Conservation (phyloP, 2,797 vertebrate genomes). For the Threskiornis aethiopicus region DNA sequence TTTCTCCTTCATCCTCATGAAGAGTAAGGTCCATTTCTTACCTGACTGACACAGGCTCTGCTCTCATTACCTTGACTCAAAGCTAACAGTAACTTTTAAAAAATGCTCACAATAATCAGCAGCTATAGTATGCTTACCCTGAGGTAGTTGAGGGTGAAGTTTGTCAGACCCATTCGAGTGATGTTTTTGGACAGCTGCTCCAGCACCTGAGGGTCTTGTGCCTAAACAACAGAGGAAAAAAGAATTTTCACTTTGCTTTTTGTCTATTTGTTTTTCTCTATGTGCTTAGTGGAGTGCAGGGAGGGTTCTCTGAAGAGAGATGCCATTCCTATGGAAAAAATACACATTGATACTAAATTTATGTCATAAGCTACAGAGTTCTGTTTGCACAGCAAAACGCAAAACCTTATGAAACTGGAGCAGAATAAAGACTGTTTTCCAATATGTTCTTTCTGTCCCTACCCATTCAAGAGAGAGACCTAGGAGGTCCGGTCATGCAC, state of each 20-base stretch:
- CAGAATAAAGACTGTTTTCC: background rate
- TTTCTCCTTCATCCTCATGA: background rate
- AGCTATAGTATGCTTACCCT: conserved; percentile 84
- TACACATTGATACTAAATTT: background rate
- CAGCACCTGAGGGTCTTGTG: conserved; percentile 99
- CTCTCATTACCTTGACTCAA: conserved; percentile 33
- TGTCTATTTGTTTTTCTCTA: background rate
- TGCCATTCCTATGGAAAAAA: background rate
- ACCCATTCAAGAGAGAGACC: background rate
- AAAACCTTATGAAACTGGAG: background rate
- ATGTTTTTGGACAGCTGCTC: conserved; percentile 99
- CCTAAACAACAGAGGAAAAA: conserved; percentile 75
- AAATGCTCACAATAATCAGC: conserved; percentile 9
- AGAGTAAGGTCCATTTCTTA: conserved; percentile 12
- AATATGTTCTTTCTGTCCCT: background rate
- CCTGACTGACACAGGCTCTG: background rate
- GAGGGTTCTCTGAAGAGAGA: background rate
- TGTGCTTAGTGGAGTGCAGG: background rate
- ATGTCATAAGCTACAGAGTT: background rate
- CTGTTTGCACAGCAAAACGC: background rate
- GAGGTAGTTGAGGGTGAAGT: conserved; percentile 99
- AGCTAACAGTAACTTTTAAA: conserved; percentile 29
- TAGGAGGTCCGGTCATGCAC: background rate
- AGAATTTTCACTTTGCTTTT: conserved; percentile 41
- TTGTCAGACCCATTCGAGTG: conserved; percentile 99